phyloP scores from a whole-genome alignment of 2,113 vertebrate genomes.

The Hippocampus zosterae region DNA sequence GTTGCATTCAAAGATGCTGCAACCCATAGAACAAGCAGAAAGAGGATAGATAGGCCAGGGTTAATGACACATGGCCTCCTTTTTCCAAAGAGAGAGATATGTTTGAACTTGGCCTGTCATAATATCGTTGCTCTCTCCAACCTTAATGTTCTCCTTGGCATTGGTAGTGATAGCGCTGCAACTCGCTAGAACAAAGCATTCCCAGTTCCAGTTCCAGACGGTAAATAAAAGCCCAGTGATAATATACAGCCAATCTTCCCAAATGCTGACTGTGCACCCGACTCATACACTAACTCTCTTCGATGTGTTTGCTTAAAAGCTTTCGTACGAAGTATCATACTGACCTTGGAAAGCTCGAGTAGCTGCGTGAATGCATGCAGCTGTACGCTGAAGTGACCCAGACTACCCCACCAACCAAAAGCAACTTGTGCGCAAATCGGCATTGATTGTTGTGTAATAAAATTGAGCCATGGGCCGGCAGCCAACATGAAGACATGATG shows the following conservation, averaged over 20 bases:
- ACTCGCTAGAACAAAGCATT: conserved; percentile 11
- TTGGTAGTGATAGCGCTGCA: conserved; percentile 38
- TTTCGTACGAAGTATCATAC: background rate
- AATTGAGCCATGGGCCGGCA: conserved; percentile 32
- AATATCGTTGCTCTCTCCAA: conserved; percentile 39
- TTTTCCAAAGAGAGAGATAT: conserved; percentile 29
- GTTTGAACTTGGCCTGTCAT: conserved; percentile 48
- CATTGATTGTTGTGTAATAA: conserved; percentile 35
- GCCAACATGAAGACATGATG: conserved; percentile 8
- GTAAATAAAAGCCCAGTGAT: conserved; percentile 1
- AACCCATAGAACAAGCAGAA: conserved; percentile 41
- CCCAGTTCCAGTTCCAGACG: conserved; percentile 2
- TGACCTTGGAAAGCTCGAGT: conserved; percentile 2
- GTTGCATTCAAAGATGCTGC: conserved; percentile 41
- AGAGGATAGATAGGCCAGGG: conserved; percentile 47
- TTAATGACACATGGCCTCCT: conserved; percentile 53
- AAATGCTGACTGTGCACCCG: conserved; percentile 11
- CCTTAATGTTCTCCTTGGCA: conserved; percentile 53
- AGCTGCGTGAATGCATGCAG: background rate
- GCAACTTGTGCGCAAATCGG: conserved; percentile 12
- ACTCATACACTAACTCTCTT: background rate
- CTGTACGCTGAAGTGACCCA: conserved; percentile 14
- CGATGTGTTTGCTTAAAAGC: conserved; percentile 6
- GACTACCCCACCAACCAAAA: background rate
- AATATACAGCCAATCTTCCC: background rate